Conservation (phyloP, 2,797 vertebrate genomes). For the Gadopsis marmoratus region DNA sequence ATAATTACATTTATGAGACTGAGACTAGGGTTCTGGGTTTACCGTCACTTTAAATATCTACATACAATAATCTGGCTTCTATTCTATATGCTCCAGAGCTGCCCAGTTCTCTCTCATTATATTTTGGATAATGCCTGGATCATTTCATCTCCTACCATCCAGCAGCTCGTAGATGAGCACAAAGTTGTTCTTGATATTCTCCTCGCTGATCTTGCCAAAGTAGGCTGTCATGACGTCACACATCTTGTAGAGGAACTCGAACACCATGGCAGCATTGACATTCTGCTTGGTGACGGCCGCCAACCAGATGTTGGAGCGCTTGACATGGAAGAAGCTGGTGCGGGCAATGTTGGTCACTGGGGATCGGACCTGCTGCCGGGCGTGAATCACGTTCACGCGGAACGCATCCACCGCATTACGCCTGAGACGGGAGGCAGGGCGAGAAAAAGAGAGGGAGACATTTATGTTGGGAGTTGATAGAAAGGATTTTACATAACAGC, state of each 20-base stretch:
- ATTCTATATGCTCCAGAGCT: neutral
- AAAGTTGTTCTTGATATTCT: constrained; percentile 99
- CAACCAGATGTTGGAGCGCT: constrained; percentile 99
- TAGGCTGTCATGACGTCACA: constrained; percentile 99
- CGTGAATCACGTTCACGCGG: constrained; percentile 99
- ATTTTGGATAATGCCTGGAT: neutral
- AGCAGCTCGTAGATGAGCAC: constrained; percentile 99
- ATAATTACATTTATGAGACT: neutral
- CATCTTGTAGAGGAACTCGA: constrained; percentile 99
- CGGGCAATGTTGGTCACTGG: constrained; percentile 99
- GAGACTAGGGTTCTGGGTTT: neutral
- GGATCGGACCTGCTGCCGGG: constrained; percentile 98
- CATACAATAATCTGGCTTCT: neutral
- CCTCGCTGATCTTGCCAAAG: constrained; percentile 99
- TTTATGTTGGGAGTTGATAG: constrained; percentile 6
- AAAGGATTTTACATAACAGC: neutral
- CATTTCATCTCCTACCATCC: constrained; percentile 87
- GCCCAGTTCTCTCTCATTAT: neutral
- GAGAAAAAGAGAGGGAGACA: neutral
- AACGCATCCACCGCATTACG: constrained; percentile 98
- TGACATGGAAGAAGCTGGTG: constrained; percentile 99
- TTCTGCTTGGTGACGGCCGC: constrained; percentile 99
- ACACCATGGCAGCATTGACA: constrained; percentile 99
- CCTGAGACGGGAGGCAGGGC: constrained; percentile 72
- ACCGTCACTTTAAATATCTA: neutral